A percentile compares a stretch with the other conserved stretches of the same genome.
Conservation (phyloP, 2,888 invertebrate species). For the Ormyrus thymus region DNA sequence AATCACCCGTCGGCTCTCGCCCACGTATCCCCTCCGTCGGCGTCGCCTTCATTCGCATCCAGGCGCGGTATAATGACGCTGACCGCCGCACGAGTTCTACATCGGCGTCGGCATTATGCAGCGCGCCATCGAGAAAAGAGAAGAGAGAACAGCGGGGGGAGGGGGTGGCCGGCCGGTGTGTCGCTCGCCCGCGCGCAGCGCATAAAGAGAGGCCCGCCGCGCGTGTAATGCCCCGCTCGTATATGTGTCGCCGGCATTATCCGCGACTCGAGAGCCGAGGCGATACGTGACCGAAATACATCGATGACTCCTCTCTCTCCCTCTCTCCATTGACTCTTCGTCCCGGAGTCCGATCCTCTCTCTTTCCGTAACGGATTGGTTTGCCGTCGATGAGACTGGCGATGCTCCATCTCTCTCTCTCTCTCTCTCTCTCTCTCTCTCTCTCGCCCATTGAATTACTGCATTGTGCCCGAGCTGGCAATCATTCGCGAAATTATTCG, state of each 20-base stretch:
- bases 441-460: slow-evolving; percentile 37
- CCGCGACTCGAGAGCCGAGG: slow-evolving; percentile 46
- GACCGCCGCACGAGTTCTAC: too few species aligned
- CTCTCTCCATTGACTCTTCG: slow-evolving; percentile 55
- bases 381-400: background rate
- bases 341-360: slow-evolving; percentile 18
- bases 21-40: too few species aligned
- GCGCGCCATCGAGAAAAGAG: too few species aligned
- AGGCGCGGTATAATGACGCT: too few species aligned
- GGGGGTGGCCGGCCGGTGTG: background rate
- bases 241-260: slow-evolving; percentile 13
- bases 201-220: background rate
- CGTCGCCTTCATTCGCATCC: too few species aligned
- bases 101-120: too few species aligned
- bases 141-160: too few species aligned
- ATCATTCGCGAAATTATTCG: slow-evolving; percentile 53
- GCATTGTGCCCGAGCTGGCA: slow-evolving; percentile 43
- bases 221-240: background rate
- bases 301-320: slow-evolving; percentile 51
- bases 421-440: background rate
- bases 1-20: too few species aligned
- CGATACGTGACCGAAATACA: slow-evolving; percentile 63
- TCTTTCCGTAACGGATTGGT: slow-evolving; percentile 18
- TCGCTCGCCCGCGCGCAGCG: background rate
- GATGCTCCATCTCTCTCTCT: background rate